Base-by-base conservation (phyloP, 2,888 invertebrate species). In the Keiferia lycopersicella region DNA sequence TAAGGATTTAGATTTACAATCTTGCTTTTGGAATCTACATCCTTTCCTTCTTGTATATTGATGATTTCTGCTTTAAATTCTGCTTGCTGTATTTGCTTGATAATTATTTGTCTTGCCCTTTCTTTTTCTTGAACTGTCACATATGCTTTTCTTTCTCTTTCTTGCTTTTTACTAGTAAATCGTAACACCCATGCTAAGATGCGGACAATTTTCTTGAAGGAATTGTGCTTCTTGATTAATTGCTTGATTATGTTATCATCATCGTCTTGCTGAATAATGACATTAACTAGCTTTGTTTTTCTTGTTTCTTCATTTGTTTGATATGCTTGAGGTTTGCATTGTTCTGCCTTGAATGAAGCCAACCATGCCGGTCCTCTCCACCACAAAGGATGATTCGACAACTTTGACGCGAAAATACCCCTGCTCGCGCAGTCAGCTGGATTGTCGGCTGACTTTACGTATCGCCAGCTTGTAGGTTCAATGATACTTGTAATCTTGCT, bases 361-460 rank as follows among this genome's bases (percentile, higher is more conserved):
- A n/a, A n/a, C n/a, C n/a, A n/a, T n/a, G n/a, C n/a, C n/a, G n/a
- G n/a, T n/a, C n/a, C n/a, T n/a, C n/a, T n/a, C n/a, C n/a, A n/a
- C n/a, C n/a, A n/a, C n/a, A n/a, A n/a, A n/a, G n/a, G n/a, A n/a
- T n/a, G n/a, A n/a, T n/a, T n/a, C n/a, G n/a, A n/a, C n/a, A n/a
- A n/a, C 39, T 68, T 65, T 3, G 39, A 20, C 2, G 64, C 63
- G 0, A 48, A 45, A 20, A 70, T 26, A 0, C 72, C 72, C 26
- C 72, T 64, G 34, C 67, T 72, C 0, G 70, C 71, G 16, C 69
- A 66, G 59, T 20, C 30, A 10, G 41, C 62, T 2, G 53, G 59
- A 12, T 34, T 10, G 53, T 63, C 20, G 0, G 71, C 69, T 0
- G 72, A 68, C 38, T 72, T 72, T 57, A 72, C 67, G 4, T 50